A percentile compares a stretch with the other conserved stretches of the same genome.
phyloP scores from a whole-genome alignment of 1,140 invertebrate genomes.

The Nymphalis io region DNA sequence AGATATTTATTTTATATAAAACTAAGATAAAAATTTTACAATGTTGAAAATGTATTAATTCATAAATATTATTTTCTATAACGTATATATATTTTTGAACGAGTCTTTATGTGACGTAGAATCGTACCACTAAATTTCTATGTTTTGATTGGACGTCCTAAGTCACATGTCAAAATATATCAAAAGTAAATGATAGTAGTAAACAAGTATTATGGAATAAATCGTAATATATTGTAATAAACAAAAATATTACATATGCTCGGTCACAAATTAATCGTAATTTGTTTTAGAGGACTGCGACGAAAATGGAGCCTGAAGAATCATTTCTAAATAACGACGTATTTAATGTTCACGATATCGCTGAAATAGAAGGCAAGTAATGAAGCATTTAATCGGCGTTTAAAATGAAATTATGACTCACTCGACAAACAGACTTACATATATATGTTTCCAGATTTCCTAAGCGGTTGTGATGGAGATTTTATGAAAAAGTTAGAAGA shows the following conservation, averaged over 20 bases:
- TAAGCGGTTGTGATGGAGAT: conserved; percentile 71
- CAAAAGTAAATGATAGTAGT: conserved; percentile 41
- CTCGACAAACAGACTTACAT: too few species aligned
- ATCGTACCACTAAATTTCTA: conserved; percentile 62
- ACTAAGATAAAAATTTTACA: too few species aligned
- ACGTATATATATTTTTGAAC: conserved; percentile 15
- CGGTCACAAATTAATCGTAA: neutral
- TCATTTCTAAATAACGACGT: conserved; percentile 67
- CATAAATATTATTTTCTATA: neutral
- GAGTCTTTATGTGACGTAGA: conserved; percentile 54
- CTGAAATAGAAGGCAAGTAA: conserved; percentile 70
- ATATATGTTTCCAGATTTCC: conserved; percentile 63
- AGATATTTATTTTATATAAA: too few species aligned
- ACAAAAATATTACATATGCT: conserved; percentile 7
- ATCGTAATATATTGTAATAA: conserved; percentile 20
- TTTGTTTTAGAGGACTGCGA: neutral
- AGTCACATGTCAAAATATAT: conserved; percentile 64
- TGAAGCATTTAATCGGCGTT: conserved; percentile 8
- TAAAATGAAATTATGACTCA: conserved; percentile 8
- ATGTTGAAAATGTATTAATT: neutral
- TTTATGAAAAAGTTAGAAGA: conserved; percentile 75
- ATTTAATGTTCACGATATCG: conserved; percentile 70
- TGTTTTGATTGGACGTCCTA: conserved; percentile 60
- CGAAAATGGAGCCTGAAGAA: conserved; percentile 63
- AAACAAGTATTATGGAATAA: conserved; percentile 56